Evolutionary conservation across 2,113 vertebrate species (phyloP).

Genomic region (Alexandromys fortis): DNA sequence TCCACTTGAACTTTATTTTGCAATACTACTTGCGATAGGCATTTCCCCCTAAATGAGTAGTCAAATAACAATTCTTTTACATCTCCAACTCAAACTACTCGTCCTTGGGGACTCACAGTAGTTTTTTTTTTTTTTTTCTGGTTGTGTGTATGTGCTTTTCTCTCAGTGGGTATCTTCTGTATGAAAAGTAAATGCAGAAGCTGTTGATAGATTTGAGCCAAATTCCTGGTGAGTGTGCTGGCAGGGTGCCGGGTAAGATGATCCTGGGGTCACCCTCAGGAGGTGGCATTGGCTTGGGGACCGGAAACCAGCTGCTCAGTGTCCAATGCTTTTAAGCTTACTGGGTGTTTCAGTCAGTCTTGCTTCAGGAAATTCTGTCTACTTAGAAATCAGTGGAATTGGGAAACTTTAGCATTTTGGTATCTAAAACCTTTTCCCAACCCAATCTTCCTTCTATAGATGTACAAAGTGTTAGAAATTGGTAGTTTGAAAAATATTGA

Average conservation of each 20-base stretch:
- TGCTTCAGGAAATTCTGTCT: not conserved
- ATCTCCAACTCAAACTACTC: not conserved
- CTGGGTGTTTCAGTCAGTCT: not conserved
- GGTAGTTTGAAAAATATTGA: not conserved
- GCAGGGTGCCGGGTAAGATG: not conserved
- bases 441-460: not conserved
- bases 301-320: not conserved
- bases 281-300: not conserved
- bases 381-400: not conserved
- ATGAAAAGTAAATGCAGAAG: conserved; percentile 20
- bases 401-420: not conserved
- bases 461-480: not conserved
- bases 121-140: not conserved
- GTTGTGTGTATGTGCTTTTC: not conserved
- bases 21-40: not conserved
- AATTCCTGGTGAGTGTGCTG: not conserved
- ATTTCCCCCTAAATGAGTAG: not conserved
- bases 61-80: not conserved
- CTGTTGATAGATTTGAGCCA: not conserved
- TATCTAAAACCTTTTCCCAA: not conserved
- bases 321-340: not conserved
- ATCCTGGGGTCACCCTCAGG: not conserved
- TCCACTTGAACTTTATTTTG: not conserved
- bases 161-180: not conserved
- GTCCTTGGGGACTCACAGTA: not conserved